Percentiles rank a stretch among this genome's conserved stretches.
These are phyloP conservation scores for Pocillopora meandrina DNA, from an alignment of 92 coral and sea anemone species.

Conservation along the genomic window DNA sequence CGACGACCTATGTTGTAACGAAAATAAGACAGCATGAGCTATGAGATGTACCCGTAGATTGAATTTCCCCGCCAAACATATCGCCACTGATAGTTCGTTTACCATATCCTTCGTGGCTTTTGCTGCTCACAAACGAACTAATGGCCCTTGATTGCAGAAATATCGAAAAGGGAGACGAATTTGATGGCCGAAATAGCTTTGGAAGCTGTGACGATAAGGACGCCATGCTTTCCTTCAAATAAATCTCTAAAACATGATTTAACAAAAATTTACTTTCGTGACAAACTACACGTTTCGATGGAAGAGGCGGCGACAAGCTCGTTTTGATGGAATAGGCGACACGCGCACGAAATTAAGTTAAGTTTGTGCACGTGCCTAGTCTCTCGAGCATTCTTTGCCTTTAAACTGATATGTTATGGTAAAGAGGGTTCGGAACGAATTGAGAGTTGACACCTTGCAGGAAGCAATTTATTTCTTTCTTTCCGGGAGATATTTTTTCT, in stretches of 20 bases:
- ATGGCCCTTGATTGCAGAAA: constrained; percentile 9
- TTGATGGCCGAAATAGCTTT: neutral
- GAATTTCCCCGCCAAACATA: neutral
- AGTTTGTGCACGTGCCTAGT: no score
- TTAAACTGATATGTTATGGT: no score
- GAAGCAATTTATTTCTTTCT: no score
- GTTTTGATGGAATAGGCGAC: no score
- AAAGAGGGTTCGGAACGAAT: no score
- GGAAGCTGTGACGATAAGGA: constrained; percentile 24
- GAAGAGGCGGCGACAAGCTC: no score
- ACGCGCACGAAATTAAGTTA: no score
- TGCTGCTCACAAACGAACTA: neutral
- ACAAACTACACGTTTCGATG: neutral
- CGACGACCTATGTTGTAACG: constrained; percentile 36
- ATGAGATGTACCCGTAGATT: neutral
- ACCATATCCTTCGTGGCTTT: neutral
- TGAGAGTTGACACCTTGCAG: no score
- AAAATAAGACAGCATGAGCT: neutral
- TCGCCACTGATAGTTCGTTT: neutral
- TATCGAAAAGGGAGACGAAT: neutral
- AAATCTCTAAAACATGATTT: no score
- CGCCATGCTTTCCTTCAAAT: constrained; percentile 7
- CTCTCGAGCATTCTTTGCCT: no score
- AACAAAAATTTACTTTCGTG: neutral
- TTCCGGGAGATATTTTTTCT: no score